Percentiles rank a stretch among this genome's conserved stretches.
Evolutionary conservation across 1,140 invertebrate species (phyloP).

Genomic region (Euglossa dilemma): DNA sequence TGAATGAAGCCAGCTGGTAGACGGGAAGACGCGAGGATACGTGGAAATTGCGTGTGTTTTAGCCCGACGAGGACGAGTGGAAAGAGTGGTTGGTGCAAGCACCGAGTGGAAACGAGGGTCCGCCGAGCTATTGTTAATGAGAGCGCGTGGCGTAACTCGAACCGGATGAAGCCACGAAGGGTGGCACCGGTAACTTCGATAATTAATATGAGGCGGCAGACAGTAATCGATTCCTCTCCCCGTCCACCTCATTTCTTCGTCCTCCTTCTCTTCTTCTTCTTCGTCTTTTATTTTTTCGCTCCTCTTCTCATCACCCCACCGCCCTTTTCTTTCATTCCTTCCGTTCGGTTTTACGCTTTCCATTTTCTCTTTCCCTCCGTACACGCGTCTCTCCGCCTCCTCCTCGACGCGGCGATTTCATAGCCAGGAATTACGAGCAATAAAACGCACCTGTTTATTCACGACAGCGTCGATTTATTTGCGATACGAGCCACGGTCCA

Average conservation of each 20-base stretch:
- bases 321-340: background rate
- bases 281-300: no score
- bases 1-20: background rate
- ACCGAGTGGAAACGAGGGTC: conserved; percentile 36
- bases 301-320: background rate
- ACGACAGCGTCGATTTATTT: conserved; percentile 45
- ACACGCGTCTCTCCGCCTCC: no score
- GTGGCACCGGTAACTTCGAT: conserved; percentile 52
- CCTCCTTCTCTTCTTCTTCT: background rate
- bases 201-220: conserved; percentile 45
- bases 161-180: conserved; percentile 47
- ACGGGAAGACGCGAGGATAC: background rate
- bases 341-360: background rate
- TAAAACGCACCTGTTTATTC: conserved; percentile 64
- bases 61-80: conserved; percentile 1
- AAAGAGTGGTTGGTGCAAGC: conserved; percentile 42
- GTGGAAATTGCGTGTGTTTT: conserved; percentile 23
- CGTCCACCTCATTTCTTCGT: background rate
- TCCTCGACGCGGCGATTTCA: conserved; percentile 24
- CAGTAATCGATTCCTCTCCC: conserved; percentile 41
- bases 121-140: conserved; percentile 68
- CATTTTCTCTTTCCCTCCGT: no score
- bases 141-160: conserved; percentile 66
- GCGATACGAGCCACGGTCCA: conserved; percentile 31
- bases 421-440: conserved; percentile 65